Conservation (phyloP, 2,797 vertebrate species). For the Micropoecilia bifurca region DNA sequence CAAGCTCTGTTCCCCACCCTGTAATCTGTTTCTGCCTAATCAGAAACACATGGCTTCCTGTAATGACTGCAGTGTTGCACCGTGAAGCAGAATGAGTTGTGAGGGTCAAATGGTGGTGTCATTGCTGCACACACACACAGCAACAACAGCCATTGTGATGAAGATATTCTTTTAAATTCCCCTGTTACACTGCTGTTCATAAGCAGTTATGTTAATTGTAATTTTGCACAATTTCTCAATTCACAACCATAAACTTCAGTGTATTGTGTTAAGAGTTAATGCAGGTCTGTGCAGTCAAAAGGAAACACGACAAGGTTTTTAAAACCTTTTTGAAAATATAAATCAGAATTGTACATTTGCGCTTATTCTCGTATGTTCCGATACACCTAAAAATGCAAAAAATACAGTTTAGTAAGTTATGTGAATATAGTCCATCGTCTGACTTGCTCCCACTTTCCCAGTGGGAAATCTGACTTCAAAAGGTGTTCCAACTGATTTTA, state of each 20-base stretch:
- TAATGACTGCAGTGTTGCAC: constrained; percentile 77
- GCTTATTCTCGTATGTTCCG: not conserved
- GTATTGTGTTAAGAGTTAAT: not conserved
- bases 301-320: not conserved
- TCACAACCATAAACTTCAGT: not conserved
- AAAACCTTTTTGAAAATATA: not conserved
- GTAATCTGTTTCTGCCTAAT: constrained; percentile 80
- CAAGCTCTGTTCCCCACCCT: constrained; percentile 72
- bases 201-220: not conserved
- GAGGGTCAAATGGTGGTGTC: constrained; percentile 36
- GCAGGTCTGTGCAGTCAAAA: not conserved
- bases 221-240: not conserved
- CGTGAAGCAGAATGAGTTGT: constrained; percentile 53
- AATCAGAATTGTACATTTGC: not conserved
- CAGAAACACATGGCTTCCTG: constrained; percentile 81
- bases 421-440: not conserved
- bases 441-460: too few relatives aligned
- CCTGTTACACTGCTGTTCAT: constrained; percentile 4
- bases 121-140: constrained; percentile 13
- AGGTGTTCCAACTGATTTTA: too few relatives aligned
- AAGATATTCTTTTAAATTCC: constrained; percentile 40
- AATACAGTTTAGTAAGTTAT: not conserved
- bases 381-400: not conserved
- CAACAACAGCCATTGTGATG: constrained; percentile 28
- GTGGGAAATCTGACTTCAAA: too few relatives aligned